Evolutionary conservation across 2,888 invertebrate species (phyloP), one percentile per base, ranked within the genome.

Genomic region (Microplitis deprimator): DNA sequence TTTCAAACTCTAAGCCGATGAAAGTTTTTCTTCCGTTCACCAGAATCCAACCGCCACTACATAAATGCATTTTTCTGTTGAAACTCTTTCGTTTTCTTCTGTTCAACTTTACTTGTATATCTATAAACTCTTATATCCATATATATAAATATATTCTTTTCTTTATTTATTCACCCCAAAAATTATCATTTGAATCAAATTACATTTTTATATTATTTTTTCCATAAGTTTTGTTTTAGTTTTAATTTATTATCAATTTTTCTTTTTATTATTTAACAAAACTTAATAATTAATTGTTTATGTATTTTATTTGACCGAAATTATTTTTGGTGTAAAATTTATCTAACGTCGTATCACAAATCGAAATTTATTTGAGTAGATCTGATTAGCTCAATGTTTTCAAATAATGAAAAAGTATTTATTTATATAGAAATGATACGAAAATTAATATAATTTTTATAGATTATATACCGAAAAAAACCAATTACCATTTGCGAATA

Each of bases 1-100:
- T 87, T 83, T 83, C 83, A 84, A 87, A 87, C 83, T 84, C 80
- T 80, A 83, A 84, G 85, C 84, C 83, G 81, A 83, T 84, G 83
- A 85, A 87, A 87, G 85, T 86, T 87, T 85, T 86, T 85, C 83
- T 83, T 84, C 82, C 80, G 79, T 80, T 82, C 80, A 68, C 50
- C 73, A 75, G 74, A 72, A 73, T 65, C 79, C 79, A 82, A 78
- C 81, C 75, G 59, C 73, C 75, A 68, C 84, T 84, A 84, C 85
- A 85, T 87, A 87, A 87, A 87, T 87, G 85, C 84, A 86, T 87
- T 86, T 82, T 82, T 82, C 77, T 67, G 39, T 61, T 59, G 64
- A 60, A 76, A 79, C 68, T 70, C 20, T 68, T 68, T 62, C 20
- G 65, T 79, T 81, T 82, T 79, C 75, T 77, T 74, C 77, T 67